phyloP scores from a whole-genome alignment of 92 coral and sea anemone species.

The Phenganax subtilis region DNA sequence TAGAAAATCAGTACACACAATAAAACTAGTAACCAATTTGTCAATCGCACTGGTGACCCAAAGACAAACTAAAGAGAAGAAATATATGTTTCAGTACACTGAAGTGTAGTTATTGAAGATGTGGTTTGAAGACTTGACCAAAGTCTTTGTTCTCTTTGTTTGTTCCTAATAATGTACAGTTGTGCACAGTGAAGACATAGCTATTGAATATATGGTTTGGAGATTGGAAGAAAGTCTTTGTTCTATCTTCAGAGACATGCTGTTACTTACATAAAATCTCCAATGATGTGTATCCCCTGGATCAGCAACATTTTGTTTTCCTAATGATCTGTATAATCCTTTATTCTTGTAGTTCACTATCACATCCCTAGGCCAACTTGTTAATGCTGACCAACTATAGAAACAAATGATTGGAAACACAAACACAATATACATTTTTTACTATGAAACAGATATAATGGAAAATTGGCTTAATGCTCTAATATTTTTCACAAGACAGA shows the following conservation, averaged over 20 bases:
- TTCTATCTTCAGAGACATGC: too few relatives aligned
- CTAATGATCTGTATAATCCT: slow-evolving; percentile 75
- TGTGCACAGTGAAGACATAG: too few relatives aligned
- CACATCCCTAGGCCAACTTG: slow-evolving; percentile 96
- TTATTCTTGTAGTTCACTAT: slow-evolving; percentile 77
- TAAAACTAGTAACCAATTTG: slow-evolving; percentile 83
- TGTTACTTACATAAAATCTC: slow-evolving; percentile 86
- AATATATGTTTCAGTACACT: neutral
- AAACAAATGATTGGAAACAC: neutral
- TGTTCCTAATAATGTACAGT: too few relatives aligned
- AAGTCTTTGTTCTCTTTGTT: too few relatives aligned
- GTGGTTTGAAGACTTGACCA: neutral
- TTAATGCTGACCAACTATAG: slow-evolving; percentile 86
- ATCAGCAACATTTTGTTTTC: slow-evolving; percentile 93
- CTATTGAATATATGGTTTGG: neutral
- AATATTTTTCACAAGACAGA: neutral
- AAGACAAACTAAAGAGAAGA: slow-evolving; percentile 72
- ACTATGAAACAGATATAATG: slow-evolving; percentile 34
- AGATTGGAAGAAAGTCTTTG: neutral
- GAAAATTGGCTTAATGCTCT: slow-evolving; percentile 54
- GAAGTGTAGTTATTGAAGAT: neutral
- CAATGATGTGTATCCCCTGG: slow-evolving; percentile 96
- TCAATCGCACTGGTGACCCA: slow-evolving; percentile 81
- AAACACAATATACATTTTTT: neutral
- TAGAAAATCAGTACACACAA: slow-evolving; percentile 72